Conservation (phyloP, 2,888 invertebrate species). For the Tipula helvola region DNA sequence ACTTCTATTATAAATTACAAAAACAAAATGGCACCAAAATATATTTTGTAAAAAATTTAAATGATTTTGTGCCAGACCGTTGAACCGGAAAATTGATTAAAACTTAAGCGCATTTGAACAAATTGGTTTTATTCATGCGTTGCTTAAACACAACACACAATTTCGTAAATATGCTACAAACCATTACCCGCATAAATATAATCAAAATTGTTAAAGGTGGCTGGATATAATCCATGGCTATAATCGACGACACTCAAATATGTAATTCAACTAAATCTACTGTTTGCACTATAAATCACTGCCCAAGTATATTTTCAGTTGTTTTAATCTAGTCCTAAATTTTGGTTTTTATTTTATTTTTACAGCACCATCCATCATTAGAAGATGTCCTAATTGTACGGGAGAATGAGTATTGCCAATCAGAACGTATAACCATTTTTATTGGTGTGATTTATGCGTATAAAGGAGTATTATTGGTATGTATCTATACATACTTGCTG, state of each 20-base stretch:
- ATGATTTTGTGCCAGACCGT: no score
- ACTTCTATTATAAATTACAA: no score
- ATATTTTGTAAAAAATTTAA: no score
- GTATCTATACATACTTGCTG: constrained; percentile 20
- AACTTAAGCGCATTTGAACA: background rate
- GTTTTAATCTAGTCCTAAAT: constrained; percentile 14
- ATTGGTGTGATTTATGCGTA: constrained; percentile 95
- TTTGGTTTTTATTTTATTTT: constrained; percentile 18
- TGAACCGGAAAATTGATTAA: no score
- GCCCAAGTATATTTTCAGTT: background rate
- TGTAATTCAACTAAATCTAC: background rate
- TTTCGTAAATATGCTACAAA: no score
- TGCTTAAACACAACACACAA: no score
- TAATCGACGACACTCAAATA: background rate
- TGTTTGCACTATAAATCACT: background rate
- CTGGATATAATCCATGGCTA: background rate
- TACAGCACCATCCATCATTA: constrained; percentile 75
- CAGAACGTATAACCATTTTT: constrained; percentile 89
- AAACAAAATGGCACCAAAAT: no score
- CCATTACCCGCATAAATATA: no score
- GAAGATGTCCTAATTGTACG: constrained; percentile 89
- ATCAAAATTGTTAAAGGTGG: no score
- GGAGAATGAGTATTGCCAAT: constrained; percentile 93
- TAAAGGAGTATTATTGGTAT: constrained; percentile 91
- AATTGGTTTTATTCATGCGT: no score